These are phyloP conservation scores for Mus pahari DNA, from an alignment of 2,113 vertebrate genomes.

Conservation along the genomic window DNA sequence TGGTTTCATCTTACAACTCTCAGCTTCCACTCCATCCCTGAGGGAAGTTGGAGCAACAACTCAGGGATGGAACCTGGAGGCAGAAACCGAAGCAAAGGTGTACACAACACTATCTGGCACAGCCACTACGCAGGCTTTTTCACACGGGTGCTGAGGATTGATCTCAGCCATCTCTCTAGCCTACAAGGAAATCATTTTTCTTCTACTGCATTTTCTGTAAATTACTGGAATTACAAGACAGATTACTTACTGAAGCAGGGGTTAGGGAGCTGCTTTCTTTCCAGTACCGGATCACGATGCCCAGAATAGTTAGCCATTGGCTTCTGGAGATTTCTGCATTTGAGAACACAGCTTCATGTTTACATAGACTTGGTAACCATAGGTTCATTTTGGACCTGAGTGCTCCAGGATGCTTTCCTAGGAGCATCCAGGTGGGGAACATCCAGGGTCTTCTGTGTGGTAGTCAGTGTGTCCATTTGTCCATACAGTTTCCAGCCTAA, in stretches of 20 bases:
- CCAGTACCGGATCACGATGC: not conserved
- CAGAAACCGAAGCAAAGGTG: not conserved
- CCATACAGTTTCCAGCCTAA: not conserved
- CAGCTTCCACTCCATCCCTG: too few relatives aligned
- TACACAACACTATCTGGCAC: not conserved
- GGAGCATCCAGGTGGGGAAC: not conserved
- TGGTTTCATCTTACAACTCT: not conserved
- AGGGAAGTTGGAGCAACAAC: not conserved
- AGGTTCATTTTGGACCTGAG: not conserved
- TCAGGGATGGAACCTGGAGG: not conserved
- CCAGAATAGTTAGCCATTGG: not conserved
- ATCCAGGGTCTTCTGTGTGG: not conserved
- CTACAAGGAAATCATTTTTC: not conserved
- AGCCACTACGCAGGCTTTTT: not conserved
- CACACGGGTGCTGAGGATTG: not conserved
- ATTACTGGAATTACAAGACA: not conserved
- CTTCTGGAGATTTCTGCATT: not conserved
- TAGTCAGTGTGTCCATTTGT: not conserved
- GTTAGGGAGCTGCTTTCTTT: not conserved
- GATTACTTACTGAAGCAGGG: not conserved
- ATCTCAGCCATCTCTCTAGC: not conserved
- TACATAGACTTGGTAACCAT: not conserved
- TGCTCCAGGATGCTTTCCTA: not conserved
- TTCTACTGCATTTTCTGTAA: not conserved
- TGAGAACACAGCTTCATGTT: not conserved